Base-by-base conservation (phyloP, 1,140 invertebrate species). In the Chironomus striatipennis region DNA sequence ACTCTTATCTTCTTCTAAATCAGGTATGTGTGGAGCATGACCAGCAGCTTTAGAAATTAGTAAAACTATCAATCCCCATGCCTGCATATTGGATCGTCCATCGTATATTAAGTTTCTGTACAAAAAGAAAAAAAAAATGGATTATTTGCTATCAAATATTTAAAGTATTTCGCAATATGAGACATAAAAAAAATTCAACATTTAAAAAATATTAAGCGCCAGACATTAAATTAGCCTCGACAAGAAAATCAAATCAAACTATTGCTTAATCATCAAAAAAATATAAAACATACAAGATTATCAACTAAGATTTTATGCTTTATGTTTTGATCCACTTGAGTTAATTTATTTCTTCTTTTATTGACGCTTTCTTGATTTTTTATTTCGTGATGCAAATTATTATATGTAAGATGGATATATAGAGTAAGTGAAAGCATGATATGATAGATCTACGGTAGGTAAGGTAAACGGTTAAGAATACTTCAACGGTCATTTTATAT, bases 21-120 rank as follows among this genome's bases (percentile, higher is more conserved):
- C 85, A 74, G 85, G 83, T 67, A 87, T 85, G 79, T 86, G 85
- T 7, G 84, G 75, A 24, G 80, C 76, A 79, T 88, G 87, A 21
- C 90, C 90, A 76, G 91, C 91, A 73, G 92, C 90, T 86, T 96
- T 95, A 0, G 93, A 93, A 24, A 96, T 86, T 15, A 96, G 85
- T 47, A 97, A 79, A 3, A 96, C 91, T 75, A 96, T 88, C 0
- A 96, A 86, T 2, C 94, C 94, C 88, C 93, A 90, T 2, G 92
- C 91, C 84, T 96, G 93, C 81, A 93, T 88, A 78, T 90, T 93
- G 79, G 93, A 93, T 76, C 90, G 89, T 64, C 92, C 92, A 87
- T 94, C 92, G 80, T 91, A 93, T 74, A 95, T 85, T 42, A 95
- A 83, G 75, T 87, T 88, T 84, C 91, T 93, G 0, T 92, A 92